A percentile compares a stretch with the other conserved stretches of the same genome.
Evolutionary conservation across 2,113 vertebrate species (phyloP).

Genomic region (Ifrita kowaldi): DNA sequence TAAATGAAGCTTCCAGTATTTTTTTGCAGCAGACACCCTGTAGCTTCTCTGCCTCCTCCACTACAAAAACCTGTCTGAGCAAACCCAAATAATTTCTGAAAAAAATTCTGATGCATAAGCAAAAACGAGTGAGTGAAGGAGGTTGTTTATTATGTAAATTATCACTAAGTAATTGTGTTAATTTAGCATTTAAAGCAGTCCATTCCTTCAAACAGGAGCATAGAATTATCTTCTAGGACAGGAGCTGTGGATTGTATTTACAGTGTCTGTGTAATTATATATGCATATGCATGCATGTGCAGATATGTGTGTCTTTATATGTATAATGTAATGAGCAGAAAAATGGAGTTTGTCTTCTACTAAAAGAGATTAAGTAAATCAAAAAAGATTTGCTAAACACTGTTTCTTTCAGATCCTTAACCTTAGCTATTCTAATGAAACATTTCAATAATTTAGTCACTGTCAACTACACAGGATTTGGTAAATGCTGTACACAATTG

Average conservation of each 20-base stretch:
- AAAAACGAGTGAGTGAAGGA: neutral
- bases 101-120: neutral
- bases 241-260: neutral
- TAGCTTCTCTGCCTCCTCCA: no score
- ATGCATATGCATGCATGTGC: no score
- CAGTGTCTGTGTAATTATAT: neutral
- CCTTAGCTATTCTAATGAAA: neutral
- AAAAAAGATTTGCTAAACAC: neutral
- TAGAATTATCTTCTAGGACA: neutral
- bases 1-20: neutral
- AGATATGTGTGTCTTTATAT: accelerated
- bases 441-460: neutral
- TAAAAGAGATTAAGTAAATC: neutral
- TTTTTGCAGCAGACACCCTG: neutral
- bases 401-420: neutral
- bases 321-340: neutral
- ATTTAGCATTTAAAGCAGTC: neutral
- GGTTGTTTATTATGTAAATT: neutral
- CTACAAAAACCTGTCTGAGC: neutral
- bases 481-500: neutral
- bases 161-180: neutral
- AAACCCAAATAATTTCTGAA: neutral
- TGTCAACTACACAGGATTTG: neutral
- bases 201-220: neutral
- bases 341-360: neutral